Evolutionary conservation across 2,113 vertebrate genomes (phyloP), one percentile per base, ranked within the genome.

Genomic region (Mystacornis crossleyi): DNA sequence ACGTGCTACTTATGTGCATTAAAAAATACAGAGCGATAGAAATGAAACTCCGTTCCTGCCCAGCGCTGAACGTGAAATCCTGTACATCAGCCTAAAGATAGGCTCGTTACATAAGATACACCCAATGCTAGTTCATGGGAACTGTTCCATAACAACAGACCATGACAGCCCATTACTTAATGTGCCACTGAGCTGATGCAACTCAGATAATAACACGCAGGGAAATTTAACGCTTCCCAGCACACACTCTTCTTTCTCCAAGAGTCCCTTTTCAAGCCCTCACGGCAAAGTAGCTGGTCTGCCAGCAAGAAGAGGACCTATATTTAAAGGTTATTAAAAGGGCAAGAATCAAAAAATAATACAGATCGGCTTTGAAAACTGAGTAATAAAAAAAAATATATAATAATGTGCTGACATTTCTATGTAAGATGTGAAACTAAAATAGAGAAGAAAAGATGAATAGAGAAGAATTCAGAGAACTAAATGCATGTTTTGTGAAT

Each of bases 291-390:
- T 6, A 74, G 72, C 53, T 70, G 42, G 38, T 42, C 38, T 92
- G 69, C 67, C 81, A 75, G 48, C n/a, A 81, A 66, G 67, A 57
- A 66, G 24, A 24, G 28, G 72, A 55, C 86, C 57, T 28, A 20
- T 33, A 73, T 72, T 89, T 79, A 88, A 96, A 96, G 89, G 83
- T 94, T 89, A 86, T 89, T 90, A 42, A 92, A 96, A 95, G 79
- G 79, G 67, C 72, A 96, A 60, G 80, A 89, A 81, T 25, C 43
- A 57, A 74, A 25, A 93, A 92, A 94, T 62, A 83, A 75, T 48
- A 82, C 77, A 92, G 43, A 83, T 78, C 10, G 18, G n/a, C 48
- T 53, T 65, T 45, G 67, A 45, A 77, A 73, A 86, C 78, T 66
- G 57, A 33, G 18, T 74, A 66, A 70, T 84, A 70, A 61, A 34